A percentile compares a stretch with the other conserved stretches of the same genome.
Conservation (phyloP, 2,888 invertebrate genomes). For the Colostygia pectinataria region DNA sequence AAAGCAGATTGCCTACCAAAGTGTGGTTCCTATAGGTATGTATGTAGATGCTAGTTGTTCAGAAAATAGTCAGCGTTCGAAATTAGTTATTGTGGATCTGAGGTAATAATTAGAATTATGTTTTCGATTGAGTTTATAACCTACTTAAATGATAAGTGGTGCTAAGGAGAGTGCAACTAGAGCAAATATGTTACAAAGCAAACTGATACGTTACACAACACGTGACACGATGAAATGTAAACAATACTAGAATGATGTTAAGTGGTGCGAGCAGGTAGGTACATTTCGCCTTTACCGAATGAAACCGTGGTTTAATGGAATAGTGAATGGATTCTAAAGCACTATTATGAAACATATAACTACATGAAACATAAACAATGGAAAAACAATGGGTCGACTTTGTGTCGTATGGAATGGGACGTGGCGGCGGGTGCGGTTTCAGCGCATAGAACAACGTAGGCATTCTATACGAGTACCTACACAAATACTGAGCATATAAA, state of each 20-base stretch:
- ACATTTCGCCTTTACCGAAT: conserved; percentile 40
- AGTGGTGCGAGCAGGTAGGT: conserved; percentile 31
- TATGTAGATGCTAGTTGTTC: conserved; percentile 22
- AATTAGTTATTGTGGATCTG: conserved; percentile 21
- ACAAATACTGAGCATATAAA: conserved; percentile 14
- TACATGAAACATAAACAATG: conserved; percentile 48
- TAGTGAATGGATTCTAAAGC: conserved; percentile 40
- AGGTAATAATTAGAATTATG: conserved; percentile 18
- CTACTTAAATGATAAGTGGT: conserved; percentile 29
- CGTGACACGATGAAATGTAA: conserved; percentile 41
- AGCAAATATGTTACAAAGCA: conserved; percentile 45
- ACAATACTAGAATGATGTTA: conserved; percentile 42
- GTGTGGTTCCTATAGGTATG: conserved; percentile 17
- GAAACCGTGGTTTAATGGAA: conserved; percentile 46
- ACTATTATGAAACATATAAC: conserved; percentile 30
- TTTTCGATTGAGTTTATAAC: conserved; percentile 23
- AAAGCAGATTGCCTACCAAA: conserved; percentile 54
- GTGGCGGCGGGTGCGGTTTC: conserved; percentile 41
- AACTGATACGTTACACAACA: conserved; percentile 41
- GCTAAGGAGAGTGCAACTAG: conserved; percentile 30
- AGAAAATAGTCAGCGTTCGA: conserved; percentile 21
- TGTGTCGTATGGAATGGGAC: conserved; percentile 63
- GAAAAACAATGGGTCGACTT: conserved; percentile 79
- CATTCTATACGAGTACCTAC: conserved; percentile 17
- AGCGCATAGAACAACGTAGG: conserved; percentile 20